Conservation (phyloP, 2,797 vertebrate genomes). For the Protonibea diacanthus region DNA sequence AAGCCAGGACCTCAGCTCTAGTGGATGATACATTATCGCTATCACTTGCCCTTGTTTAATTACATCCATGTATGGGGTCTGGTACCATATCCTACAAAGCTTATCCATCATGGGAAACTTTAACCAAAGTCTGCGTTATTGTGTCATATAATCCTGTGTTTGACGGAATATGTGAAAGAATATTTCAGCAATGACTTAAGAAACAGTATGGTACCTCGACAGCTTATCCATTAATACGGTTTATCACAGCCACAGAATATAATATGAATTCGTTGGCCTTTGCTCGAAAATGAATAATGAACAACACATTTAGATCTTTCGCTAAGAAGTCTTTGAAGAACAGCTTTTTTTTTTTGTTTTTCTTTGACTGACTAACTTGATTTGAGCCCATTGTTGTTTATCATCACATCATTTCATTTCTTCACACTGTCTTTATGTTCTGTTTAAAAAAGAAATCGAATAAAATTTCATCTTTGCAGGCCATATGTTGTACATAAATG, state of each 20-base stretch:
- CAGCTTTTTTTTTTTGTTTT: not conserved
- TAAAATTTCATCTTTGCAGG: not conserved
- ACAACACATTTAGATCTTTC: constrained; percentile 45
- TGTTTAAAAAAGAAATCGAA: constrained; percentile 9
- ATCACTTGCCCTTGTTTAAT: constrained; percentile 81
- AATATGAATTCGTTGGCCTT: constrained; percentile 58
- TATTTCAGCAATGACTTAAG: constrained; percentile 73
- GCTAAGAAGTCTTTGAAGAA: constrained; percentile 54
- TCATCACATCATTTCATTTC: constrained; percentile 44
- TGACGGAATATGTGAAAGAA: constrained; percentile 71
- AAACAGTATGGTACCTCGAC: constrained; percentile 64
- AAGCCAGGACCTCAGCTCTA: constrained; percentile 72
- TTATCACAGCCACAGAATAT: constrained; percentile 60
- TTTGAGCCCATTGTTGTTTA: constrained; percentile 46
- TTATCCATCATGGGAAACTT: constrained; percentile 73
- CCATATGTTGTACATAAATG: constrained; percentile 18
- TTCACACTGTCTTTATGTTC: constrained; percentile 16
- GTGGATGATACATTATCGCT: constrained; percentile 75
- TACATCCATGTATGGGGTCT: constrained; percentile 77
- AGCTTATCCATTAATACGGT: constrained; percentile 71
- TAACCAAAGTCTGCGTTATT: constrained; percentile 65
- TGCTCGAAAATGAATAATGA: constrained; percentile 65
- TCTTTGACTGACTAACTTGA: constrained; percentile 39
- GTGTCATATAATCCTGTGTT: constrained; percentile 78
- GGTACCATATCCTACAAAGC: constrained; percentile 69